Evolutionary conservation across 2,797 vertebrate genomes (phyloP).

Genomic region (Pseudopleuronectes americanus): DNA sequence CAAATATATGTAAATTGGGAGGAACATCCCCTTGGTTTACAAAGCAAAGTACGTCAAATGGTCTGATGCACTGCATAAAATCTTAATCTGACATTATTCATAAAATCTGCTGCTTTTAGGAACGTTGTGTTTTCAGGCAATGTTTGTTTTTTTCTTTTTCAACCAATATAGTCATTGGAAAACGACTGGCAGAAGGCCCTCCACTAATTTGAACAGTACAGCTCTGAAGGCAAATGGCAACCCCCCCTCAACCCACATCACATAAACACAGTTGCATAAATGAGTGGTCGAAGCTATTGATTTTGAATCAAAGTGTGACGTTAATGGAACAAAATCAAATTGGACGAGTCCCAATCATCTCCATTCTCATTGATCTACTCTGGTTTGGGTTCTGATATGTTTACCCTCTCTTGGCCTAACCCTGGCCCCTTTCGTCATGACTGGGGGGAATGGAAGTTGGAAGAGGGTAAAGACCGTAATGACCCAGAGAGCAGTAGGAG

Average conservation of each 20-base stretch:
- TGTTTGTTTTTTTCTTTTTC: neutral
- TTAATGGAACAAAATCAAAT: neutral
- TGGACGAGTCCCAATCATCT: neutral
- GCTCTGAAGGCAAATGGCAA: neutral
- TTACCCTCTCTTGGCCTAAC: conserved; percentile 47
- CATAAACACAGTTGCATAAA: conserved; percentile 6
- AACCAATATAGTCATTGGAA: conserved; percentile 1
- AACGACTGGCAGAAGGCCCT: neutral
- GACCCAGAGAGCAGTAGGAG: conserved; percentile 31
- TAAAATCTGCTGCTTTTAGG: neutral
- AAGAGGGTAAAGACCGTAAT: conserved; percentile 22
- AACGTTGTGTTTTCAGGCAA: neutral
- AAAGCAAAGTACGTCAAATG: too few species aligned
- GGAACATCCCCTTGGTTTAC: too few species aligned
- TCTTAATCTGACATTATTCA: too few species aligned
- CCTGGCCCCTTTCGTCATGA: neutral
- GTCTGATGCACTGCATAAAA: too few species aligned
- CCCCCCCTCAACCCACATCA: neutral
- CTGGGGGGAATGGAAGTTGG: conserved; percentile 22
- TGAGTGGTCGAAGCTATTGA: too few species aligned
- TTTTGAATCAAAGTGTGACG: neutral
- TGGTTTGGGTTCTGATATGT: conserved; percentile 42
- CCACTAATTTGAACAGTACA: neutral
- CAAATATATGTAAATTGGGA: too few species aligned
- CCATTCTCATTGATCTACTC: conserved; percentile 1